These are phyloP conservation scores for Clusia tigrina DNA, from an alignment of 2,888 invertebrate species.

Conservation along the genomic window DNA sequence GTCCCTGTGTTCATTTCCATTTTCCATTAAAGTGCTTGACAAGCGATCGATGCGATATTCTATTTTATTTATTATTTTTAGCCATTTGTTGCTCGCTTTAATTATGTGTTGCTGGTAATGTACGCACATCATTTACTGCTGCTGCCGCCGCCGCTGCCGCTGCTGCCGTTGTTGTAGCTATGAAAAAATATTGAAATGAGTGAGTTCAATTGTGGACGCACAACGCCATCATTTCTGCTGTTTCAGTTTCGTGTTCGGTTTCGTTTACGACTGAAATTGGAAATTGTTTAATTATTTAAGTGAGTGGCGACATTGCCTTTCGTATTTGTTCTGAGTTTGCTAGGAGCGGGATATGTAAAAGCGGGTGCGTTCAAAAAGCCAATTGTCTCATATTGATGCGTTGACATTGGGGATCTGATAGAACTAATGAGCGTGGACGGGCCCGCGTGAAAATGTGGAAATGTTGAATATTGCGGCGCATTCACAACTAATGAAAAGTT, in stretches of 20 bases:
- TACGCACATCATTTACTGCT: conserved; percentile 12
- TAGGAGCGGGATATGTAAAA: neutral
- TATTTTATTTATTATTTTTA: neutral
- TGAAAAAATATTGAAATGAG: conserved; percentile 20
- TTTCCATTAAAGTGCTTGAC: conserved; percentile 26
- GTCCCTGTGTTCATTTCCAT: conserved; percentile 35
- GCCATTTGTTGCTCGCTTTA: neutral
- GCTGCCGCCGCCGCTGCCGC: too few species aligned
- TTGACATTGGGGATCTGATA: too few species aligned
- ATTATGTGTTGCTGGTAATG: conserved; percentile 14
- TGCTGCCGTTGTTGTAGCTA: neutral
- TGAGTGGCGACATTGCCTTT: conserved; percentile 39
- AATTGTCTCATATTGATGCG: too few species aligned
- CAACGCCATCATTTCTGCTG: conserved; percentile 12
- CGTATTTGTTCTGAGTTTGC: neutral
- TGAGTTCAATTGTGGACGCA: conserved; percentile 21
- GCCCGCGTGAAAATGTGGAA: too few species aligned
- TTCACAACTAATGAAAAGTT: too few species aligned
- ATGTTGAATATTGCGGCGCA: too few species aligned
- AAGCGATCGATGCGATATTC: neutral
- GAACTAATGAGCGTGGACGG: too few species aligned
- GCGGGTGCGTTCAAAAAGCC: neutral
- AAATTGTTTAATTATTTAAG: conserved; percentile 33
- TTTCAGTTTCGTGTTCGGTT: conserved; percentile 20
- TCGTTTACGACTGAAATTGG: conserved; percentile 28